Conservation (phyloP, 1,140 invertebrate genomes). For the Chymomyza costata region DNA sequence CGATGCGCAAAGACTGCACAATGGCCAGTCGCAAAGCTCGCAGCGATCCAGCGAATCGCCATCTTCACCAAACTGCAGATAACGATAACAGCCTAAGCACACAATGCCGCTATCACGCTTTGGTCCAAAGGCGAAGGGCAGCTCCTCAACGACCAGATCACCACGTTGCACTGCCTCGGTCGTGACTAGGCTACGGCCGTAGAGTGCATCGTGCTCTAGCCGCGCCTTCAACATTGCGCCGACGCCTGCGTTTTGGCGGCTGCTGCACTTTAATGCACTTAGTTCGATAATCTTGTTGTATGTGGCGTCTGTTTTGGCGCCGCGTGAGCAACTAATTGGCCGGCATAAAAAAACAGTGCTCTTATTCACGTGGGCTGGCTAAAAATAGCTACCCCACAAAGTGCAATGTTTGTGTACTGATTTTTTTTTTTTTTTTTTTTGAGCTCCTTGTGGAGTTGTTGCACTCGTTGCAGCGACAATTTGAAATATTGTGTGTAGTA, state of each 20-base stretch:
- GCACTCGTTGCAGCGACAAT: no score
- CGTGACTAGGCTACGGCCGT: constrained; percentile 83
- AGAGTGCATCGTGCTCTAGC: constrained; percentile 69
- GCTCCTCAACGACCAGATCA: constrained; percentile 83
- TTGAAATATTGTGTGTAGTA: no score
- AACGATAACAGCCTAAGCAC: constrained; percentile 84
- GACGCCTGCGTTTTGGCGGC: background rate
- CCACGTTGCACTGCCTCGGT: constrained; percentile 81
- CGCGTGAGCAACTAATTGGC: no score
- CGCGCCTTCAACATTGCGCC: constrained; percentile 57
- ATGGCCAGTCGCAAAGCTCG: constrained; percentile 85
- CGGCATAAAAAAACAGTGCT: no score
- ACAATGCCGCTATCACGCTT: constrained; percentile 82
- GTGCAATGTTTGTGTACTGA: no score
- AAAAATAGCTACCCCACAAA: no score
- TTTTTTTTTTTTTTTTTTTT: no score
- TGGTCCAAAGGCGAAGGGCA: constrained; percentile 85
- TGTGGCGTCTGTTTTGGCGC: no score
- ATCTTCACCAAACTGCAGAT: constrained; percentile 77
- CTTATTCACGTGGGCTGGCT: no score
- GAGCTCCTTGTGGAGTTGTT: no score
- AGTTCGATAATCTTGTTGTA: no score
- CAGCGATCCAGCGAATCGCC: constrained; percentile 77
- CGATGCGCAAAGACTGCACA: constrained; percentile 82
- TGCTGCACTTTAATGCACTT: constrained; percentile 16